These are phyloP conservation scores for Eupithecia inturbata DNA, from an alignment of 2,888 invertebrate genomes.

Conservation along the genomic window DNA sequence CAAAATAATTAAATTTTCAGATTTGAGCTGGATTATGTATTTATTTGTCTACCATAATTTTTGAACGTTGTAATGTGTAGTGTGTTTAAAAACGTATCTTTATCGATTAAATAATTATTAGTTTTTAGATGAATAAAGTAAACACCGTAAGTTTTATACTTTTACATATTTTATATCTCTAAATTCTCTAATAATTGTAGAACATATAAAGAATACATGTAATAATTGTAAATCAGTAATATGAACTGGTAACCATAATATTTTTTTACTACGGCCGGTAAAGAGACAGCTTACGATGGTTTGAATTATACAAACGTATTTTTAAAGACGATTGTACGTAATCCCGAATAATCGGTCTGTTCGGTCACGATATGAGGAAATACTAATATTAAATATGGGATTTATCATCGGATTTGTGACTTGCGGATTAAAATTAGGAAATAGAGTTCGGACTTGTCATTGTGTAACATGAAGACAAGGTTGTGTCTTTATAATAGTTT, in stretches of 20 bases:
- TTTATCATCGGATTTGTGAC: slow-evolving; percentile 4
- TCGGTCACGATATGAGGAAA: slow-evolving; percentile 45
- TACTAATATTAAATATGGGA: slow-evolving; percentile 13
- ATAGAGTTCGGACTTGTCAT: background rate
- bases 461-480: background rate
- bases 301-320: slow-evolving; percentile 39
- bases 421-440: slow-evolving; percentile 16
- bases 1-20: too few species aligned
- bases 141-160: too few species aligned
- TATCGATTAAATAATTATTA: too few species aligned
- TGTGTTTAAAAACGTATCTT: too few species aligned
- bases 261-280: slow-evolving; percentile 6
- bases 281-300: slow-evolving; percentile 16
- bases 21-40: background rate
- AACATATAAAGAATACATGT: background rate
- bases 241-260: background rate
- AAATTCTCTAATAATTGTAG: too few species aligned
- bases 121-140: too few species aligned
- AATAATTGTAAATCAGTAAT: background rate
- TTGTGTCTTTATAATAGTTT: background rate
- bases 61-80: too few species aligned
- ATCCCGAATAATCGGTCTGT: slow-evolving; percentile 59
- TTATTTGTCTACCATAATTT: too few species aligned
- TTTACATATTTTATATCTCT: too few species aligned
- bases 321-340: slow-evolving; percentile 60